Percentiles rank a stretch among this genome's conserved stretches.
phyloP scores from a whole-genome alignment of 2,888 invertebrate genomes.

The Entomobrya multifasciata region DNA sequence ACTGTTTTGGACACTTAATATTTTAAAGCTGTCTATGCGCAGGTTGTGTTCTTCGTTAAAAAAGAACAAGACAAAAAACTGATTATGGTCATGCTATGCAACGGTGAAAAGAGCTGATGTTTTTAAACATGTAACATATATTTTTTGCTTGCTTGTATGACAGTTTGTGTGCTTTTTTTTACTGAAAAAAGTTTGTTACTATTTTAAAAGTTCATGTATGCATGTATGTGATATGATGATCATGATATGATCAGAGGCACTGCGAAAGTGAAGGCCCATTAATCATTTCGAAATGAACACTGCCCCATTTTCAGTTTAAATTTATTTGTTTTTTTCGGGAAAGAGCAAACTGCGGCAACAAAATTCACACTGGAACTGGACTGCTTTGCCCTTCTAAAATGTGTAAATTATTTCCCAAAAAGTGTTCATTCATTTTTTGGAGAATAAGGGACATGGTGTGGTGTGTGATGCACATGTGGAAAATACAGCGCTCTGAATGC shows the following conservation, averaged over 20 bases:
- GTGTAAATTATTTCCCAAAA: background rate
- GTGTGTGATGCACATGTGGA: conserved; percentile 37
- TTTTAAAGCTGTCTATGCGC: too few relatives aligned
- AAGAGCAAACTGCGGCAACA: background rate
- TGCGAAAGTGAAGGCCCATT: conserved; percentile 70
- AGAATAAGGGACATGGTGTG: background rate
- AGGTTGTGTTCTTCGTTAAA: too few relatives aligned
- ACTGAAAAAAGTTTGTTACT: background rate
- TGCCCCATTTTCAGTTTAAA: conserved; percentile 12
- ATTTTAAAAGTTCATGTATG: background rate
- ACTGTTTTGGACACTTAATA: too few relatives aligned
- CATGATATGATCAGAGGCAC: background rate
- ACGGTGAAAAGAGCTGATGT: too few relatives aligned
- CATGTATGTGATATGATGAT: background rate
- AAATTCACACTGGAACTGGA: conserved; percentile 6
- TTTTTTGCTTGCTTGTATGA: too few relatives aligned
- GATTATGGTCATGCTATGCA: too few relatives aligned
- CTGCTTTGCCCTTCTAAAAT: background rate
- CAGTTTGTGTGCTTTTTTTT: too few relatives aligned
- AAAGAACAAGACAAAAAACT: too few relatives aligned
- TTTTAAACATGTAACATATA: too few relatives aligned
- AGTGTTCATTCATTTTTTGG: background rate
- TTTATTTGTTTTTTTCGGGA: background rate
- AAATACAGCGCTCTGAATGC: background rate
- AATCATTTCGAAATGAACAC: conserved; percentile 72